Evolutionary conservation across 2,797 vertebrate genomes (phyloP).

Genomic region (Pangasius mekongensis): DNA sequence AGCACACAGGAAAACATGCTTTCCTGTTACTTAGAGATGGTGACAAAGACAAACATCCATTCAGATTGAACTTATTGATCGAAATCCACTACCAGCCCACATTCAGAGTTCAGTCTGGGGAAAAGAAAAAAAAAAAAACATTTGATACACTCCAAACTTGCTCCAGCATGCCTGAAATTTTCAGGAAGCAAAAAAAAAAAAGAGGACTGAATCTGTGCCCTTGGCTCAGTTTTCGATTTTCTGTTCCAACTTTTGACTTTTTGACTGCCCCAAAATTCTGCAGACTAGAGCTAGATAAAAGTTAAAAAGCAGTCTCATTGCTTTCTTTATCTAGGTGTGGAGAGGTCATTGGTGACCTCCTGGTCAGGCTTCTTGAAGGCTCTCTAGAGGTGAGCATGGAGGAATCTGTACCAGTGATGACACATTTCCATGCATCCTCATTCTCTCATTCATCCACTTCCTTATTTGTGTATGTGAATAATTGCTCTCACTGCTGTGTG

Average conservation of each 20-base stretch:
- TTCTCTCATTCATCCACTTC: neutral
- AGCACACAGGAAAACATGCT: neutral
- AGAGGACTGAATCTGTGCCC: neutral
- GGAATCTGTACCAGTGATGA: neutral
- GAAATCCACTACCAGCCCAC: neutral
- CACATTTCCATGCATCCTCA: neutral
- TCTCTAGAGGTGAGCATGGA: neutral
- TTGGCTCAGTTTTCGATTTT: neutral
- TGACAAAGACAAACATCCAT: neutral
- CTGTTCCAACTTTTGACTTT: constrained; percentile 7
- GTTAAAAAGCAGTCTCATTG: neutral
- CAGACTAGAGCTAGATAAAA: neutral
- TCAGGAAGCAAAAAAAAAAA: neutral
- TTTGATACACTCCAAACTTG: neutral
- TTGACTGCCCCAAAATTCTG: neutral
- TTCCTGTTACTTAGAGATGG: neutral
- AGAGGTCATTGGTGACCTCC: neutral
- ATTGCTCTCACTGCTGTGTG: neutral
- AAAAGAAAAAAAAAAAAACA: neutral
- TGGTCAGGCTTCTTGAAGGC: neutral
- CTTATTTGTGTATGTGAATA: neutral
- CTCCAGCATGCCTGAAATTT: neutral
- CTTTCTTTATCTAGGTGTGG: neutral
- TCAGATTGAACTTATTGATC: neutral
- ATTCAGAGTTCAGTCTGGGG: neutral